Evolutionary conservation across 2,888 invertebrate genomes (phyloP).

Genomic region (Eristalis intricaria): DNA sequence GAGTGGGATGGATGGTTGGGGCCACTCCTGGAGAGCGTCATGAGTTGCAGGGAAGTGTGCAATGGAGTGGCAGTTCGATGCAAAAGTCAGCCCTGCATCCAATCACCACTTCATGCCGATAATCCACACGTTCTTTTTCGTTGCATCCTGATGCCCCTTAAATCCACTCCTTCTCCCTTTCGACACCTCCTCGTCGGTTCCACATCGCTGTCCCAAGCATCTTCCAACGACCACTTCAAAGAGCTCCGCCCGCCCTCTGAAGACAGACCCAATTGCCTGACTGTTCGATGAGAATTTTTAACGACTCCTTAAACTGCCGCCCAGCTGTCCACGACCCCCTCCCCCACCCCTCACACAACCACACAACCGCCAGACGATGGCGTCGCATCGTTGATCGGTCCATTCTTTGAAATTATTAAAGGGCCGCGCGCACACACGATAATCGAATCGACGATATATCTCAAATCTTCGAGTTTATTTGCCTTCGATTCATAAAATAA

Average conservation of each 20-base stretch:
- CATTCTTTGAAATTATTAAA: background rate
- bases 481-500: slow-evolving; percentile 63
- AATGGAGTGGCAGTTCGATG: too few relatives aligned
- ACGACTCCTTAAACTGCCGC: background rate
- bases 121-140: background rate
- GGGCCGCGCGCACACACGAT: background rate
- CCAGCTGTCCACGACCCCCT: background rate
- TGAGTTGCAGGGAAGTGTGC: too few relatives aligned
- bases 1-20: too few relatives aligned
- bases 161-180: background rate
- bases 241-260: background rate
- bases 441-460: background rate
- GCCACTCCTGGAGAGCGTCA: too few relatives aligned
- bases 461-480: background rate
- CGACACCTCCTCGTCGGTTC: too few relatives aligned
- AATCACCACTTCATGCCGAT: too few relatives aligned
- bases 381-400: background rate
- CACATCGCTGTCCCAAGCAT: background rate
- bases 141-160: background rate
- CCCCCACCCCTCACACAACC: too few relatives aligned
- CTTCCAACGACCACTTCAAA: background rate
- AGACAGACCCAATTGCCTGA: background rate
- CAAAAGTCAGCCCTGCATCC: too few relatives aligned
- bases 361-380: background rate
- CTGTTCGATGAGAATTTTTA: background rate